These are phyloP conservation scores for Sinocyclocheilus maitianheensis DNA, from an alignment of 2,113 vertebrate genomes.

Conservation along the genomic window DNA sequence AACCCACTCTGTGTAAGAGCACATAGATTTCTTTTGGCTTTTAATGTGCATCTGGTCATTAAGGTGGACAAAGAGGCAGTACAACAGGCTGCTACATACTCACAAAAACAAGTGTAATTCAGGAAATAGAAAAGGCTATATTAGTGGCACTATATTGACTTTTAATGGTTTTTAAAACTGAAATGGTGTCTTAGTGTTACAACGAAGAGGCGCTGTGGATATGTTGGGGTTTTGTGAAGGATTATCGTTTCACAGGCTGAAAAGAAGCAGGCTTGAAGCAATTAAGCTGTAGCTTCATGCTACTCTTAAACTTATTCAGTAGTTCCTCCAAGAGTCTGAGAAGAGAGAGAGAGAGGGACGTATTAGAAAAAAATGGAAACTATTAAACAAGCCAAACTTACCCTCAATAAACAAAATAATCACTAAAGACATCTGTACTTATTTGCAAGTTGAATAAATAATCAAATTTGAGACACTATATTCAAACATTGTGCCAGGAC, in stretches of 20 bases:
- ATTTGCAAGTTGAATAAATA: neutral
- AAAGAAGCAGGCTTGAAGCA: constrained; percentile 86
- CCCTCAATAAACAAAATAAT: neutral
- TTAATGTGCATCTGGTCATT: neutral
- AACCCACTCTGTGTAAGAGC: neutral
- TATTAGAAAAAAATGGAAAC: neutral
- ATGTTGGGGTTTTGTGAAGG: constrained; percentile 15
- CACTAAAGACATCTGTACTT: neutral
- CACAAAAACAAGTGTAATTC: neutral
- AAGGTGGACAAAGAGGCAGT: neutral
- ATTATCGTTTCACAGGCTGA: constrained; percentile 82
- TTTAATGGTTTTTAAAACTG: neutral
- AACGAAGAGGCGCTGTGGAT: neutral
- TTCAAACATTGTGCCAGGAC: neutral
- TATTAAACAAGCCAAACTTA: neutral
- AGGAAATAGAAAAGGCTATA: neutral
- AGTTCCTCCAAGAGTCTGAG: constrained; percentile 89
- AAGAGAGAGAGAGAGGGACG: neutral
- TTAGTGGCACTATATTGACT: neutral
- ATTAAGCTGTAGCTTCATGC: constrained; percentile 94
- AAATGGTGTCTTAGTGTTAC: constrained; percentile 26
- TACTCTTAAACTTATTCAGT: constrained; percentile 92
- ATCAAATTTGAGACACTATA: neutral
- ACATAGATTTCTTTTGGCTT: neutral
- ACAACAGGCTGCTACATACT: neutral